A percentile compares a stretch with the other conserved stretches of the same genome.
phyloP scores from a whole-genome alignment of 2,113 vertebrate species.

The Trematocara zebra region DNA sequence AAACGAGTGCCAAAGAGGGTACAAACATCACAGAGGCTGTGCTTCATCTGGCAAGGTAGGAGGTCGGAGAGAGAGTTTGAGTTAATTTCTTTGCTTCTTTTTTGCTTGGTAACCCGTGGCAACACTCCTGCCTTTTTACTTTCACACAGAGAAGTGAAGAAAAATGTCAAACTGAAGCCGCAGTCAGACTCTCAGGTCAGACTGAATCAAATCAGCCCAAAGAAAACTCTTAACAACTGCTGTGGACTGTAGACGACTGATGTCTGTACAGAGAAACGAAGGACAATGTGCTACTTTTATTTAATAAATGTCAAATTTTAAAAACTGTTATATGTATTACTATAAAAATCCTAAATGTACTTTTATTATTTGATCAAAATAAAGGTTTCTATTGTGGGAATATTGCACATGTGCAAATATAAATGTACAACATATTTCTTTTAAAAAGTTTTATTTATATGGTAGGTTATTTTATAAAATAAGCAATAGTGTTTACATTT shows the following conservation, averaged over 20 bases:
- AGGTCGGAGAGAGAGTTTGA: not conserved
- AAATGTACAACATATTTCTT: not conserved
- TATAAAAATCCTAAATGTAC: not conserved
- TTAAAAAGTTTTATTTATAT: not conserved
- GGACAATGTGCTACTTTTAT: not conserved
- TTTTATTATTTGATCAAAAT: constrained; percentile 10
- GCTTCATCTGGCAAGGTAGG: constrained; percentile 70
- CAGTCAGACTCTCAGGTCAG: constrained; percentile 6
- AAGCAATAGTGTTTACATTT: not conserved
- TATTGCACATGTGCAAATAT: not conserved
- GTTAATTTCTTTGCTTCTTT: not conserved
- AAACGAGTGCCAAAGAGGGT: constrained; percentile 76
- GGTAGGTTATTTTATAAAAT: not conserved
- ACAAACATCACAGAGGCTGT: constrained; percentile 65
- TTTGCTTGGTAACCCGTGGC: not conserved
- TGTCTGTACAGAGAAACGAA: not conserved
- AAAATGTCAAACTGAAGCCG: constrained; percentile 19
- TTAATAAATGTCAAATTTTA: not conserved
- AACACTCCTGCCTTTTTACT: not conserved
- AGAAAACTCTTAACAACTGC: constrained; percentile 38
- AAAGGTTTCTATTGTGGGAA: constrained; percentile 4
- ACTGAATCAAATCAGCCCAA: constrained; percentile 18
- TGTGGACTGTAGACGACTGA: constrained; percentile 44
- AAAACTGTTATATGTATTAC: not conserved
- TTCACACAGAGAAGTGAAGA: constrained; percentile 66